These are phyloP conservation scores for Koerneria pararmatus DNA, from an alignment of 2,888 invertebrate species.

Conservation along the genomic window DNA sequence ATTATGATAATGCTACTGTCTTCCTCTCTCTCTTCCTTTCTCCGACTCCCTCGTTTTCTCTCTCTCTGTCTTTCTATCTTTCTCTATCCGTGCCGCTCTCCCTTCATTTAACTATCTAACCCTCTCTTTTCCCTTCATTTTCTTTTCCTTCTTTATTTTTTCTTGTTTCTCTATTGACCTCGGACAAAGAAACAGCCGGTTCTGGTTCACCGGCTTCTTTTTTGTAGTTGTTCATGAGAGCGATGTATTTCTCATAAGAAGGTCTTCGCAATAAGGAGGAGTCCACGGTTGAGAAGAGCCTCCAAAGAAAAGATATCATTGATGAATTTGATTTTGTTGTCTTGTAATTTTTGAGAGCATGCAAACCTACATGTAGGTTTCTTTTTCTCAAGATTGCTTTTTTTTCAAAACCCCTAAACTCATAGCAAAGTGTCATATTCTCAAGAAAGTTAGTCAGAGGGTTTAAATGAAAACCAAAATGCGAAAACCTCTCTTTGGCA, in stretches of 20 bases:
- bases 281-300: conserved; percentile 40
- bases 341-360: too few species aligned
- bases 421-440: too few species aligned
- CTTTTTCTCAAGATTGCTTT: too few species aligned
- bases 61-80: neutral
- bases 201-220: conserved; percentile 64
- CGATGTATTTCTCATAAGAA: conserved; percentile 73
- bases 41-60: neutral
- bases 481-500: conserved; percentile 39
- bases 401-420: too few species aligned
- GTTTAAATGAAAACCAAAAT: too few species aligned
- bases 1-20: conserved; percentile 27
- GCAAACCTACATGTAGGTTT: too few species aligned
- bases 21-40: conserved; percentile 20
- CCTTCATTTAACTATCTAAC: too few species aligned
- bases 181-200: conserved; percentile 33
- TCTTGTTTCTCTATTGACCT: too few species aligned
- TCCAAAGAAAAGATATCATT: conserved; percentile 7
- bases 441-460: too few species aligned
- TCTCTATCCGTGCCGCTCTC: neutral
- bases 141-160: too few species aligned
- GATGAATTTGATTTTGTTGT: neutral
- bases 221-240: conserved; percentile 81
- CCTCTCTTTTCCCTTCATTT: too few species aligned
- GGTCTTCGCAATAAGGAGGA: conserved; percentile 42